These are phyloP conservation scores for Chalcis sispes DNA, from an alignment of 2,888 invertebrate genomes.

Conservation along the genomic window DNA sequence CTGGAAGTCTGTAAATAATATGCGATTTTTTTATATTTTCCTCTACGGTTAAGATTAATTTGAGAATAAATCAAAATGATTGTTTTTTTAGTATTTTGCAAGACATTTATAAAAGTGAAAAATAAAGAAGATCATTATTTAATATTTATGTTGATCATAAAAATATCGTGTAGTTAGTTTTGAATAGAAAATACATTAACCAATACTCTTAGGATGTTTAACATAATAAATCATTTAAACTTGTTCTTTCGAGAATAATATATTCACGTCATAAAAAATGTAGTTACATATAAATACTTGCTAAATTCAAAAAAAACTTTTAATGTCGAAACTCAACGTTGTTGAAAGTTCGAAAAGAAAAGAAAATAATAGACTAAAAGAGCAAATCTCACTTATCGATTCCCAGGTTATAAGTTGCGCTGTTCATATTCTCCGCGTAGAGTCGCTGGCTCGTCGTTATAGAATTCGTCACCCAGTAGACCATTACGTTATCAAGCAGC, in stretches of 20 bases:
- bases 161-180: too few species aligned
- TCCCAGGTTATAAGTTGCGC: constrained; percentile 64
- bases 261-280: not conserved
- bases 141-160: too few species aligned
- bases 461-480: constrained; percentile 87
- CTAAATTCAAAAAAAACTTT: not conserved
- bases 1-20: constrained; percentile 79
- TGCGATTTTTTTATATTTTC: not conserved
- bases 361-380: too few species aligned
- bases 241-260: too few species aligned
- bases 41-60: not conserved
- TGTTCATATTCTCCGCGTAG: constrained; percentile 82
- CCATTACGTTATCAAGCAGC: constrained; percentile 86
- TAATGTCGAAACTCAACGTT: too few species aligned
- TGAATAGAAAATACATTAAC: too few species aligned
- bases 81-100: too few species aligned
- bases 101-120: too few species aligned
- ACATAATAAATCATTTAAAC: too few species aligned
- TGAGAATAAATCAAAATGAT: not conserved
- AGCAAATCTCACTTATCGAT: constrained; percentile 75
- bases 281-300: not conserved
- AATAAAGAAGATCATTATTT: too few species aligned
- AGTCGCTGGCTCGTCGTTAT: constrained; percentile 86
- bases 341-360: too few species aligned
- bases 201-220: too few species aligned